Conservation (phyloP, 2,113 vertebrate species). For the Ophthalmolycus amberensis region DNA sequence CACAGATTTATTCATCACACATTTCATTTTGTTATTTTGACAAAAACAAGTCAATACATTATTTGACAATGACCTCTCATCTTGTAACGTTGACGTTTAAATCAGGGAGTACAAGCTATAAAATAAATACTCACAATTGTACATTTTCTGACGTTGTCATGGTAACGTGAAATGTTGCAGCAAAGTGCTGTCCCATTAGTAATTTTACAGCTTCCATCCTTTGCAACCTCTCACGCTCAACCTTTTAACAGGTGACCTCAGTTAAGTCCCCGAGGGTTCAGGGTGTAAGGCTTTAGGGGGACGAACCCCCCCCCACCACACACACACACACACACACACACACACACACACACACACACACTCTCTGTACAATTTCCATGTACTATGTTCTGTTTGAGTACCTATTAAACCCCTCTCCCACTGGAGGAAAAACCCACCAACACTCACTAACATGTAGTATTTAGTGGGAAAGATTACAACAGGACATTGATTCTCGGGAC, state of each 20-base stretch:
- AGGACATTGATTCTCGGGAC: too few relatives aligned
- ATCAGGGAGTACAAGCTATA: background rate
- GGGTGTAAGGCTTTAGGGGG: background rate
- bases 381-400: too few relatives aligned
- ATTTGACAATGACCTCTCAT: background rate
- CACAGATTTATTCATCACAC: background rate
- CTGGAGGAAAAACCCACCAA: too few relatives aligned
- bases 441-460: too few relatives aligned
- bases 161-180: background rate
- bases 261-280: background rate
- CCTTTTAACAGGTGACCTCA: background rate
- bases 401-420: too few relatives aligned
- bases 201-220: background rate
- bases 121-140: too few relatives aligned
- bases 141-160: background rate
- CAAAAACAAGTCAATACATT: background rate
- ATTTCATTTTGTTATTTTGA: background rate
- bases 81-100: too few relatives aligned
- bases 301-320: too few relatives aligned
- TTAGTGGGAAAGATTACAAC: too few relatives aligned
- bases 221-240: background rate
- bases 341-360: too few relatives aligned
- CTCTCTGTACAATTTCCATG: too few relatives aligned
- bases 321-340: too few relatives aligned
- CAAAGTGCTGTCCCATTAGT: background rate